A percentile compares a stretch with the other conserved stretches of the same genome.
Evolutionary conservation across 2,888 invertebrate species (phyloP).

Genomic region (Lasioglossum zephyrum): DNA sequence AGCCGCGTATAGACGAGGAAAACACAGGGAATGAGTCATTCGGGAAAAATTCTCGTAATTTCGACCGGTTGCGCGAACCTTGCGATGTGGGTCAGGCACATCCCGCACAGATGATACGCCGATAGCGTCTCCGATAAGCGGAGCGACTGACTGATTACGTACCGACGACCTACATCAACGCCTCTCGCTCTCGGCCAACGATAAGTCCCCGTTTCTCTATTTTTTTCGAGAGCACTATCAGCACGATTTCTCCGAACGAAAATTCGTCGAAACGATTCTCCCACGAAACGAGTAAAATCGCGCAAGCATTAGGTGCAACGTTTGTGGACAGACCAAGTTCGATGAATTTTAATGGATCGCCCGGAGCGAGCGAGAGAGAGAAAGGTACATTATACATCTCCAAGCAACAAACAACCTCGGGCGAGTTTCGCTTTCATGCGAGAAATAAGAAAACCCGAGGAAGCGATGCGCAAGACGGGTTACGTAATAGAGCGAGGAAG

Average conservation of each 20-base stretch:
- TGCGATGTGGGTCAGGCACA: slow-evolving; percentile 74
- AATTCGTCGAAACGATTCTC: background rate
- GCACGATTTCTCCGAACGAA: background rate
- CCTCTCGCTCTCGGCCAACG: background rate
- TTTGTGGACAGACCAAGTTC: background rate
- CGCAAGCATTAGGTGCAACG: background rate
- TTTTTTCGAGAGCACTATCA: background rate
- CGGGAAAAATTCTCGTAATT: slow-evolving; percentile 32
- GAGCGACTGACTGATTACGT: slow-evolving; percentile 76
- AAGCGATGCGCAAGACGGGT: slow-evolving; percentile 17
- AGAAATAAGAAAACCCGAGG: background rate
- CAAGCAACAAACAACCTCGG: background rate
- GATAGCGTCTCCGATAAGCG: slow-evolving; percentile 72
- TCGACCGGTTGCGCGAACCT: slow-evolving; percentile 25
- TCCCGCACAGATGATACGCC: slow-evolving; percentile 67
- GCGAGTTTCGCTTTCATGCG: slow-evolving; percentile 15
- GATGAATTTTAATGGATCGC: background rate
- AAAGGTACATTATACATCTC: background rate
- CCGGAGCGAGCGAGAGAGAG: background rate
- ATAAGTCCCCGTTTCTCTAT: background rate
- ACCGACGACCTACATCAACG: slow-evolving; percentile 82
- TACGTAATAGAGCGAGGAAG: slow-evolving; percentile 39
- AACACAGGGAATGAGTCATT: slow-evolving; percentile 18
- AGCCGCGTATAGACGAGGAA: background rate
- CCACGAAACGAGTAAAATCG: background rate